phyloP scores from a whole-genome alignment of 1,140 invertebrate species.

The Drosophila lini region DNA sequence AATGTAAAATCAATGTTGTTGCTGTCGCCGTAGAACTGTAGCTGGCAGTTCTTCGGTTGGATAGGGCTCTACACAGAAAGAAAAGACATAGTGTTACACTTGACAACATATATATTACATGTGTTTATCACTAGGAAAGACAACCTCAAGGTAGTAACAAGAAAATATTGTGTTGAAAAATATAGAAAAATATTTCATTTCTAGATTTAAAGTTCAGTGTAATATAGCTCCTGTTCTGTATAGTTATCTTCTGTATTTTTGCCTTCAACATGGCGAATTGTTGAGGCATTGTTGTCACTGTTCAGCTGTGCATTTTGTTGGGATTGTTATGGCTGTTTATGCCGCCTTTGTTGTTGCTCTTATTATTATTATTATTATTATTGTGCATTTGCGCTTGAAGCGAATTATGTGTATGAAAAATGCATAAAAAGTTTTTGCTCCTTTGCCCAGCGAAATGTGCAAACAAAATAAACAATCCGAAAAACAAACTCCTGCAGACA shows the following conservation, averaged over 20 bases:
- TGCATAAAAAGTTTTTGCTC: constrained; percentile 70
- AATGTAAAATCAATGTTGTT: constrained; percentile 78
- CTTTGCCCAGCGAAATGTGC: constrained; percentile 66
- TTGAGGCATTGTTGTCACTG: constrained; percentile 75
- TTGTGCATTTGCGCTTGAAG: constrained; percentile 79
- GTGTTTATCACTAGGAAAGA: background rate
- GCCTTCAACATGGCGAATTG: constrained; percentile 45
- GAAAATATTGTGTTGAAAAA: background rate
- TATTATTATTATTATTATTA: constrained; percentile 58
- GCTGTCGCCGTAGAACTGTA: constrained; percentile 58
- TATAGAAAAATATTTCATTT: background rate
- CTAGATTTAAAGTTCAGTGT: background rate
- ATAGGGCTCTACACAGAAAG: constrained; percentile 2
- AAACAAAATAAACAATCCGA: constrained; percentile 65
- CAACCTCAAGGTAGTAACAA: too few relatives aligned
- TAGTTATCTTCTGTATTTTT: constrained; percentile 19
- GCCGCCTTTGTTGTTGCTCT: constrained; percentile 45
- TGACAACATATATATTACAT: background rate
- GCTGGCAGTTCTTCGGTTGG: constrained; percentile 45
- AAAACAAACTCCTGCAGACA: constrained; percentile 33
- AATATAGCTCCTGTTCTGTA: background rate
- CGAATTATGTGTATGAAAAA: constrained; percentile 70
- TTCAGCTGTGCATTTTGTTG: constrained; percentile 47
- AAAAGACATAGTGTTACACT: background rate
- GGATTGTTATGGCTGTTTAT: constrained; percentile 72